Evolutionary conservation across 2,113 vertebrate genomes (phyloP), one percentile per base, ranked within the genome.

Genomic region (Polypterus bichir): DNA sequence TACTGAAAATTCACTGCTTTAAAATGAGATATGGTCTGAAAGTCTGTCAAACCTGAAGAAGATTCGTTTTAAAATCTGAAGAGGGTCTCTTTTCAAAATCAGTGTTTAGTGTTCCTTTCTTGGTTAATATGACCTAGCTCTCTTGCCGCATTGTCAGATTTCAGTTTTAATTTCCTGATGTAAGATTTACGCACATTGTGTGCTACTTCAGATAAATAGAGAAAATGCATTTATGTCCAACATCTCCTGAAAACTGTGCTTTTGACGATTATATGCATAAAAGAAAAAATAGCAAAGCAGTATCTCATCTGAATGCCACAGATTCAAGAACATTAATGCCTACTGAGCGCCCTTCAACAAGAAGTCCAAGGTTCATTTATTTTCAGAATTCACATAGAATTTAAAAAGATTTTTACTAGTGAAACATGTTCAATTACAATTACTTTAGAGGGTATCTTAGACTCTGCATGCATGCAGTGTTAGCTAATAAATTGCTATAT

Each of bases 361-460:
- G 46, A 57, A 59, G 61, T 59, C 61, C 55, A 59, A 52, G 56
- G 61, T 54, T 59, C 9, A 54, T 66, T 66, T 62, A 57, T 66
- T 62, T 58, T 66, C 59, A 55, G 55, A 59, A 66, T 47, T 27
- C n/a, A 44, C 49, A 52, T 9, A 54, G 60, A 59, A 66, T 66
- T 61, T 65, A 10, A 56, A 65, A 60, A 44, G 48, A 44, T 52
- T 5, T 49, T 49, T 27, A 55, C 59, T 48, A 11, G 51, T 49
- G 46, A 65, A 46, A 44, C 6, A 44, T 57, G 54, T 47, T 49
- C 46, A 58, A 62, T 56, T 47, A 10, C 44, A 47, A 7, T 27
- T 54, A 46, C n/a, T 53, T 54, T 52, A 48, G 49, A 48, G 44
- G 59, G 49, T 51, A 59, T 9, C n/a, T 64, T 7, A 51, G 47